Base-by-base conservation (phyloP, 1,140 invertebrate species). In the Achroia grisella region DNA sequence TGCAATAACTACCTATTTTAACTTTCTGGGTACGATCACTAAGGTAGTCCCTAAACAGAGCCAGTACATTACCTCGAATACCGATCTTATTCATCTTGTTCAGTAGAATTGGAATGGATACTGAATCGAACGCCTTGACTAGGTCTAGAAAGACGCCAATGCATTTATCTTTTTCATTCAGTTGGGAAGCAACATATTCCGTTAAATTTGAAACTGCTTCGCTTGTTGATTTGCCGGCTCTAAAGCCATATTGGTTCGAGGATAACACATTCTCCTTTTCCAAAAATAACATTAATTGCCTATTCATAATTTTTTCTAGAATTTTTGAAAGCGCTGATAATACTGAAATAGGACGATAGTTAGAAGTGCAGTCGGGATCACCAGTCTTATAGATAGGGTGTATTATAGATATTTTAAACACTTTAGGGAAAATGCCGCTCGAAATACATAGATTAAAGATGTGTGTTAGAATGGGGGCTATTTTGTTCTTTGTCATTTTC, bases 291-390 rank as follows among this genome's bases (percentile, higher is more conserved):
- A 39, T 40, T 12, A 63, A 35, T 23, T 57, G 40, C 14, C 36
- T 36, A 41, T 56, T 57, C 3, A 53, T 31, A 31, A 48, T 23
- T 40, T 60, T 62, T 41, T 63, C 52, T 14, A 63, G 43, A 9
- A 60, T 56, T 53, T 63, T 63, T 4, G 51, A 35, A 13, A 63
- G 42, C 29, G 23, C 39, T 3, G 52, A 43, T 10, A 60, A 36
- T 30, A 60, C 11, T n/a, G 44, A 52, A 17, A 62, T 60, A 10
- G 60, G 56, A 41, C 60, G 37, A 43, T 60, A 63, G 34, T 60
- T 63, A 10, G 11, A 9, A 9, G 11, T 32, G 9, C 11, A n/a
- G 11, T 32, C 11, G 10, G 3, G 10, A 32, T 42, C 30, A 31
- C 39, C 39, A n/a, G 27, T 9, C 28, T 42, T 42, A 14, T 29